Base-by-base conservation (phyloP, 37 sponge, comb jelly and placozoan species). In the Agelas oroides region DNA sequence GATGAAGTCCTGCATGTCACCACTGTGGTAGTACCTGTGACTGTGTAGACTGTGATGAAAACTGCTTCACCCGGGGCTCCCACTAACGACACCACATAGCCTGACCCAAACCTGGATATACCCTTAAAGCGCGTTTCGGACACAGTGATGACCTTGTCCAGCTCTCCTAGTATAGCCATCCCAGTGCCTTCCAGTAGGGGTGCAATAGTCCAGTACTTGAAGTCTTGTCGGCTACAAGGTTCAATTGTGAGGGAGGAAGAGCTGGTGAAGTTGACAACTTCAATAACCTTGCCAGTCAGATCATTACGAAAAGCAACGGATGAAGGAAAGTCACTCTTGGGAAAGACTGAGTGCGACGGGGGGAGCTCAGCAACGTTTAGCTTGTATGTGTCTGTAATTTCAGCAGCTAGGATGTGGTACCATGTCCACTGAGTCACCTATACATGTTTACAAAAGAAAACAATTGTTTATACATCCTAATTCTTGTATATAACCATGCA, bases 321-420 rank as follows among this genome's bases (percentile, higher is more conserved):
- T 3, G 14, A 17, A 24, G 82, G 69, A 27, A 82, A 82, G 2
- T 54, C 24, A 0, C 62, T 55, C 20, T 46, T 77, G 25, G 77
- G 71, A 5, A 38, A 24, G 18, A 56, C 40, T 5, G 28, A 35
- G 41, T 55, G 40, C 15, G 84, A 65, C 12, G 75, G 41, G 35
- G 82, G 92, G n/a, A 92, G 80, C 0, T 87, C 92, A 19, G 30
- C 41, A 21, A 78, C 60, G 12, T 21, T 8, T 24, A 87, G 23
- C n/a, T 31, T 19, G 64, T 84, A 87, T 28, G 21, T 23, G n/a
- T 23, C 34, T 65, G 67, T 36, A 21, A 88, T 54, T 2, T 88
- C 81, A 23, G 76, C 93, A 40, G 83, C 87, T 35, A 92, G 55
- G 21, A 92, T 46, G 52, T 80, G 69, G 75, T 87, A 81, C 75